A percentile compares a stretch with the other conserved stretches of the same genome.
Conservation (phyloP, 2,113 vertebrate genomes). For the Phaethon lepturus region DNA sequence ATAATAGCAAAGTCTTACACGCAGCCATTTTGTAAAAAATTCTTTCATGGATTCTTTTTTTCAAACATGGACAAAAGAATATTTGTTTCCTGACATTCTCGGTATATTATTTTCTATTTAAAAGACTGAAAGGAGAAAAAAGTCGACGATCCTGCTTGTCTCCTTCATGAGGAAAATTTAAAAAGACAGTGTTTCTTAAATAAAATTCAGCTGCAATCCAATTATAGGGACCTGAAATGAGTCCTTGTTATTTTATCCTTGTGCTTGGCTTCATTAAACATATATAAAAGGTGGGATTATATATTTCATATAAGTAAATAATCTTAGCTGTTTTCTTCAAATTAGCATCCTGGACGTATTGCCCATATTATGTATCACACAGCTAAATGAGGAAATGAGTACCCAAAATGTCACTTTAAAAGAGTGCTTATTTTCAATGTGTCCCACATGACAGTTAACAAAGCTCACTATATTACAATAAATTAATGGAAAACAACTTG, state of each 20-base stretch:
- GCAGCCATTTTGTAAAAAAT: neutral
- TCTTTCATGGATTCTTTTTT: neutral
- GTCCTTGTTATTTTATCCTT: neutral
- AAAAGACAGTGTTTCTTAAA: neutral
- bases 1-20: neutral
- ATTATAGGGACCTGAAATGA: neutral
- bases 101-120: neutral
- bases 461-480: neutral
- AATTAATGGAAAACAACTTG: neutral
- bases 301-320: neutral
- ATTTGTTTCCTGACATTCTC: neutral
- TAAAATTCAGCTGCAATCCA: neutral
- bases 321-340: neutral
- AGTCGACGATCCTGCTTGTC: neutral
- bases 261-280: neutral
- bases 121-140: neutral
- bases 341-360: neutral
- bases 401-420: neutral
- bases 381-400: neutral
- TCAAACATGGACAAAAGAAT: neutral
- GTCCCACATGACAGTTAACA: neutral
- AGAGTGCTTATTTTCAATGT: neutral
- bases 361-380: neutral
- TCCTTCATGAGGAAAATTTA: neutral
- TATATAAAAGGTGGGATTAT: neutral